These are phyloP conservation scores for Coendou prehensilis DNA, from an alignment of 2,797 vertebrate genomes.

Conservation along the genomic window DNA sequence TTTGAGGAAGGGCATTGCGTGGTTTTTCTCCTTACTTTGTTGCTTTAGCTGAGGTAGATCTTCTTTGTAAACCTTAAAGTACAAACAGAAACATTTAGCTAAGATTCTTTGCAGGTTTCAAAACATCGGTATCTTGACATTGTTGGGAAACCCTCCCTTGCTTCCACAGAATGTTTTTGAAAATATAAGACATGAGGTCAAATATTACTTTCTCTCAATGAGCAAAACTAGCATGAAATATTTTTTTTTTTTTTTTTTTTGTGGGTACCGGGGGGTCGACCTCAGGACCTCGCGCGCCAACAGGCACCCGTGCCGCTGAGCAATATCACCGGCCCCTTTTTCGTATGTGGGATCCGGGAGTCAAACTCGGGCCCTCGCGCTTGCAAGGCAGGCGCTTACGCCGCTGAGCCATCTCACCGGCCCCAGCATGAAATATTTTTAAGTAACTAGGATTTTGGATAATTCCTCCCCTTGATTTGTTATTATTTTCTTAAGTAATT, in stretches of 20 bases:
- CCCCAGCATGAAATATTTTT: constrained; percentile 36
- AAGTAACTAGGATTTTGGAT: background rate
- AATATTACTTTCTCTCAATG: constrained; percentile 32
- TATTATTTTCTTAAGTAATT: constrained; percentile 62
- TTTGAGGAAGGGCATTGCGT: constrained; percentile 95
- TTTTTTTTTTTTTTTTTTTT: too few relatives aligned
- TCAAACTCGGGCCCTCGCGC: too few relatives aligned
- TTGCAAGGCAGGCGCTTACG: too few relatives aligned
- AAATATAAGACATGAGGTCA: background rate
- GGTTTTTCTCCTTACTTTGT: constrained; percentile 94
- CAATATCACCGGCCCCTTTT: too few relatives aligned
- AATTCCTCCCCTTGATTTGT: background rate
- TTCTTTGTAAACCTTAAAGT: constrained; percentile 97
- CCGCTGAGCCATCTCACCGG: too few relatives aligned
- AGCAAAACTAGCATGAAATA: constrained; percentile 18
- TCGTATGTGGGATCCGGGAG: too few relatives aligned
- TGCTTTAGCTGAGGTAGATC: constrained; percentile 98
- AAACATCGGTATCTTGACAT: background rate
- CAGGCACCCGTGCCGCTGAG: too few relatives aligned
- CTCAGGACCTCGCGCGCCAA: too few relatives aligned
- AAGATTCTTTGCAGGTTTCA: background rate
- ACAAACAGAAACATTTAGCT: constrained; percentile 70
- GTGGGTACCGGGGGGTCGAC: too few relatives aligned
- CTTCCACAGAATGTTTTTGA: background rate
- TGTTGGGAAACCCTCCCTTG: background rate